These are phyloP conservation scores for Agrilus cyanescens DNA, from an alignment of 2,888 invertebrate genomes.

Conservation along the genomic window DNA sequence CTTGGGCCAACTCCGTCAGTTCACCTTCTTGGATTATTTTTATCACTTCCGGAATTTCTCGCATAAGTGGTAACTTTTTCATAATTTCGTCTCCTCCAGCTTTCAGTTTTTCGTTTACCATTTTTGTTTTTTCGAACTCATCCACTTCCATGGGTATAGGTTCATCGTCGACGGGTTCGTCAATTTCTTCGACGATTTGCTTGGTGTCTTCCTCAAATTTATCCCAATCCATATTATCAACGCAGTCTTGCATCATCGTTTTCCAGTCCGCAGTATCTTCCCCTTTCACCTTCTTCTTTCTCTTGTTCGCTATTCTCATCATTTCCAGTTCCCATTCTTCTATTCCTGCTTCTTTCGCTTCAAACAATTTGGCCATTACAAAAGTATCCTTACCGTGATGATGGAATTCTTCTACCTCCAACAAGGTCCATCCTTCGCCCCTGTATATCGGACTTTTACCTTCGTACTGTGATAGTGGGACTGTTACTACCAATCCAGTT, in stretches of 20 bases:
- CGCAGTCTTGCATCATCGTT: constrained; percentile 26
- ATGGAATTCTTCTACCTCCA: constrained; percentile 39
- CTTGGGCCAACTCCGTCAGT: constrained; percentile 45
- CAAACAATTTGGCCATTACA: constrained; percentile 51
- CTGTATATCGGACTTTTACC: constrained; percentile 44
- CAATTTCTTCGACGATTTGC: constrained; percentile 28
- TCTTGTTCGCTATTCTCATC: constrained; percentile 29
- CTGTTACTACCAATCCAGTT: constrained; percentile 57
- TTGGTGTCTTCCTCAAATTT: constrained; percentile 32
- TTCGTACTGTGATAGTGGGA: constrained; percentile 39
- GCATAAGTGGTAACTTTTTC: constrained; percentile 46
- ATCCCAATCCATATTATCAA: constrained; percentile 30
- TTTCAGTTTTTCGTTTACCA: constrained; percentile 48
- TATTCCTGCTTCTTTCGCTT: constrained; percentile 30
- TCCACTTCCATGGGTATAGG: constrained; percentile 33
- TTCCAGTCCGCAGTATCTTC: constrained; percentile 31
- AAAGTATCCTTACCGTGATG: constrained; percentile 32
- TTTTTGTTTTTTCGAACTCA: constrained; percentile 46
- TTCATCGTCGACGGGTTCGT: constrained; percentile 40
- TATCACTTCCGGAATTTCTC: constrained; percentile 51
- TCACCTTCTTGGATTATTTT: constrained; percentile 49
- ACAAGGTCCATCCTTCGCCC: constrained; percentile 59
- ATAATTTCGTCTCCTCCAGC: constrained; percentile 40
- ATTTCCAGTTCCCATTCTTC: constrained; percentile 33
- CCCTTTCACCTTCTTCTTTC: constrained; percentile 28